Evolutionary conservation across 2,113 vertebrate species (phyloP), one percentile per base, ranked within the genome.

Genomic region (Hyla sarda): DNA sequence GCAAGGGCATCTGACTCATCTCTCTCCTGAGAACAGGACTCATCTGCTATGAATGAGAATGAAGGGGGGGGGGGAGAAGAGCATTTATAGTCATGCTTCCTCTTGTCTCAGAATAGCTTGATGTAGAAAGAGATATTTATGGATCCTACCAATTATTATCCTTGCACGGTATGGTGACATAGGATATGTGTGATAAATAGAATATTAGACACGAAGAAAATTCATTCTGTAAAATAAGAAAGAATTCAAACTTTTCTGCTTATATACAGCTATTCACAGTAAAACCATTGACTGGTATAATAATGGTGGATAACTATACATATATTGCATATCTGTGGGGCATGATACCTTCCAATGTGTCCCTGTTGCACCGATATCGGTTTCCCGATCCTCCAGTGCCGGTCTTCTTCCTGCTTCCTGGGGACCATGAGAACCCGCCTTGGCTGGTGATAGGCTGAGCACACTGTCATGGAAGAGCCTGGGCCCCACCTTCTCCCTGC

Each of bases 1-100:
- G 77, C 84, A 86, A 86, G 84, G 84, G 62, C 75, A 47, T 86
- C 37, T 86, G 84, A 86, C 77, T 86, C 84, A 86, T 73, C 84
- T 16, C 73, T 67, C 84, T 60, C 84, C 77, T 72, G 77, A 81
- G 84, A 86, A 56, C 69, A 45, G n/a, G 41, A 45, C 77, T 81
- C 76, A 81, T 81, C 65, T 73, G 84, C 84, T 73, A 47, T 86
- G 84, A 86, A 86, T 86, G 84, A 81, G 60, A 85, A 62, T 12
- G 50, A 56, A 37, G 62, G 62, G 73, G 34, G 62, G 62, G 73
- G 34, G 76, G 60, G 30, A n/a, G 75, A 41, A 11, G 56, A 67
- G 83, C 74, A 16, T 25, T 73, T 56, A n/a, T 58, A 86, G 84
- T 86, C 84, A 72, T 81, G 48, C 77, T 86, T 73, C 37, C 23